Percentiles rank a stretch among this genome's conserved stretches.
These are phyloP conservation scores for Poeciliopsis gracilis DNA, from an alignment of 2,797 vertebrate genomes.

Conservation along the genomic window DNA sequence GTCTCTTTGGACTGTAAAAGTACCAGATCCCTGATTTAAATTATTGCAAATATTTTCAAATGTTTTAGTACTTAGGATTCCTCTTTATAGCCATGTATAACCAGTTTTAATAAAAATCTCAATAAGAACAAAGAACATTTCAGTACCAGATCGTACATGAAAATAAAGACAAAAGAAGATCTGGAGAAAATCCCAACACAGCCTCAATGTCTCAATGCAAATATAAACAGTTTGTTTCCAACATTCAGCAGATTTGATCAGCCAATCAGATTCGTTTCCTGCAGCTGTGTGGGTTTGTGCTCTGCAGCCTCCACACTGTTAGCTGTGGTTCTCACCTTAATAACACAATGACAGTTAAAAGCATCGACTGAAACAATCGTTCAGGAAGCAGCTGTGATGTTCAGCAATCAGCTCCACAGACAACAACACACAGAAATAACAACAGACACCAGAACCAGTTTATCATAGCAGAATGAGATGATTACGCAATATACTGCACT, in stretches of 20 bases:
- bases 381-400: slow-evolving; percentile 15
- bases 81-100: not conserved
- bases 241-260: no score
- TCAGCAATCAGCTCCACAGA: not conserved
- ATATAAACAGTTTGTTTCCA: no score
- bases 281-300: slow-evolving; percentile 11
- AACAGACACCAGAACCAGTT: not conserved
- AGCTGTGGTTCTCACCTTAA: slow-evolving; percentile 4
- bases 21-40: no score
- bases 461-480: not conserved
- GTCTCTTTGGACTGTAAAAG: no score
- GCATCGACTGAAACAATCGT: not conserved
- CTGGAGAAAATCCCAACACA: not conserved
- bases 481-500: not conserved
- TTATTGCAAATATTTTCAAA: not conserved
- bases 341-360: slow-evolving; percentile 6
- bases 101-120: not conserved
- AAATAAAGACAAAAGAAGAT: not conserved
- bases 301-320: slow-evolving; percentile 5
- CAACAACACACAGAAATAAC: not conserved
- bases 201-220: not conserved
- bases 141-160: not conserved
- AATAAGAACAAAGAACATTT: not conserved
- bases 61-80: not conserved
- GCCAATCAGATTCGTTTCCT: not conserved